These are phyloP conservation scores for Python bivittatus DNA, from an alignment of 2,113 vertebrate species.

Conservation along the genomic window DNA sequence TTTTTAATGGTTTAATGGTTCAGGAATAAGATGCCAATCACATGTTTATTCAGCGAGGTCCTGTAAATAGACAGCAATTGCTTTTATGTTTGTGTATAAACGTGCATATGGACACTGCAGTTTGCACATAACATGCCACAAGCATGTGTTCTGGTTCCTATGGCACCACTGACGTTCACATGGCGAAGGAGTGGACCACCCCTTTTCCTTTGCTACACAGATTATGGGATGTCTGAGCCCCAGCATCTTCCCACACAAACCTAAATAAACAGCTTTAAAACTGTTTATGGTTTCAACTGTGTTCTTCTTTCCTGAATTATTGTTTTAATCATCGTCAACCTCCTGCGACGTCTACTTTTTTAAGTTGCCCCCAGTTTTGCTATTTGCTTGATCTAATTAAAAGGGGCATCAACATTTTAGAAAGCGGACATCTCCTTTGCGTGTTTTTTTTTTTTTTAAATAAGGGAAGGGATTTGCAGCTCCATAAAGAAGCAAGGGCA, in stretches of 20 bases:
- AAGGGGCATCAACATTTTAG: not conserved
- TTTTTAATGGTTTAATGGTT: slow-evolving; percentile 45
- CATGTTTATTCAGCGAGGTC: slow-evolving; percentile 49
- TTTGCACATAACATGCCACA: not conserved
- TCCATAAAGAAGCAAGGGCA: not conserved
- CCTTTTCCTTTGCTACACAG: not conserved
- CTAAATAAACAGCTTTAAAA: not conserved
- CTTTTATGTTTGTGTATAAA: slow-evolving; percentile 30
- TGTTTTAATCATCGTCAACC: not conserved
- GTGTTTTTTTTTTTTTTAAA: not conserved
- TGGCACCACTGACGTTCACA: not conserved
- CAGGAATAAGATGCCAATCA: slow-evolving; percentile 67
- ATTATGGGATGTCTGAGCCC: not conserved
- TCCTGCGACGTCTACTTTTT: not conserved
- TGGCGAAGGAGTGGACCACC: not conserved
- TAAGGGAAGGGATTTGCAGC: not conserved
- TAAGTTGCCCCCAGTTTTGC: not conserved
- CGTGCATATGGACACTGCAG: too few species aligned
- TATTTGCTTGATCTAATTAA: not conserved
- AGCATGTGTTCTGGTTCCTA: not conserved
- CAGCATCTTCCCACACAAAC: not conserved
- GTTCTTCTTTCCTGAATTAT: not conserved
- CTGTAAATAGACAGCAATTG: slow-evolving; percentile 55
- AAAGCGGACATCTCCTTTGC: not conserved
- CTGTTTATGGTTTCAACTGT: not conserved